Evolutionary conservation across 2,888 invertebrate species (phyloP).

Genomic region (Phortica okadai): DNA sequence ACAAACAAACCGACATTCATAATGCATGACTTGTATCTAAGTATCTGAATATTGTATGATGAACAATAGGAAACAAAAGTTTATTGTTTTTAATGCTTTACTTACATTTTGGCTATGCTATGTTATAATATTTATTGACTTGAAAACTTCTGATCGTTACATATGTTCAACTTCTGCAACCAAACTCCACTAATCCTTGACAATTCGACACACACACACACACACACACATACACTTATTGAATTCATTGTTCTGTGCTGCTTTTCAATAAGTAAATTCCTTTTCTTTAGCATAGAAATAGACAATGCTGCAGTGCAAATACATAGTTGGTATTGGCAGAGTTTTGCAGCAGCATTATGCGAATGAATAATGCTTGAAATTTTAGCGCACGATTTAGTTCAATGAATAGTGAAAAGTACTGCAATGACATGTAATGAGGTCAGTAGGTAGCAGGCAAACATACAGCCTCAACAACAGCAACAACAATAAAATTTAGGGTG

Average conservation of each 20-base stretch:
- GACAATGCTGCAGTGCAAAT: background rate
- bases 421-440: constrained; percentile 24
- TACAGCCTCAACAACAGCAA: background rate
- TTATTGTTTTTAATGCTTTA: background rate
- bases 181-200: background rate
- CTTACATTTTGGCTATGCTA: constrained; percentile 17
- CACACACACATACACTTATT: background rate
- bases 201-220: background rate
- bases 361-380: background rate
- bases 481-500: background rate
- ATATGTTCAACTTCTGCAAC: constrained; percentile 3
- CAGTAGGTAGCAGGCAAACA: constrained; percentile 9
- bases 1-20: constrained; percentile 50
- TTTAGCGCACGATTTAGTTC: constrained; percentile 21
- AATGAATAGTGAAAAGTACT: constrained; percentile 5
- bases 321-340: background rate
- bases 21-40: background rate
- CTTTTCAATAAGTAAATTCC: background rate
- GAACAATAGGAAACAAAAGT: background rate
- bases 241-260: constrained; percentile 9
- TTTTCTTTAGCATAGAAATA: background rate
- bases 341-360: background rate
- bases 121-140: constrained; percentile 17
- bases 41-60: background rate
- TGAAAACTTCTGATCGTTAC: constrained; percentile 6